Evolutionary conservation across 2,113 vertebrate genomes (phyloP).

Genomic region (Rhynchomys soricoides): DNA sequence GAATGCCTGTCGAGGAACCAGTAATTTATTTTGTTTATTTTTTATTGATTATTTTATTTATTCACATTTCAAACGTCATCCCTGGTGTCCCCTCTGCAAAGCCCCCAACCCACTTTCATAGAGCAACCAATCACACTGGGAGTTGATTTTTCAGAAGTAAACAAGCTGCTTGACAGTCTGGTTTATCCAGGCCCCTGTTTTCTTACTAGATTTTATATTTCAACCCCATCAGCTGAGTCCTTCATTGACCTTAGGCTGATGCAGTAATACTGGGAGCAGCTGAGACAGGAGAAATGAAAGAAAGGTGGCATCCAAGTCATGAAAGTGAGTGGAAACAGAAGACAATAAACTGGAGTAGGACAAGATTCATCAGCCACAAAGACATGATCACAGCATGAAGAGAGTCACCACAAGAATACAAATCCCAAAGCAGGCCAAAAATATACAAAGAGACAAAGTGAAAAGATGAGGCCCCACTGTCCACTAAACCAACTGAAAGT

Average conservation of each 20-base stretch:
- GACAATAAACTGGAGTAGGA: constrained; percentile 20
- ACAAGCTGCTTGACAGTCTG: background rate
- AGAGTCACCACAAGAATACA: background rate
- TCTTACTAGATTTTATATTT: constrained; percentile 6
- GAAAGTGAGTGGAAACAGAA: constrained; percentile 10
- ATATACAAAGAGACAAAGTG: constrained; percentile 23
- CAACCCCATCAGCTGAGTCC: background rate
- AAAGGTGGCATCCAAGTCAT: constrained; percentile 34
- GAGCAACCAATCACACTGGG: background rate
- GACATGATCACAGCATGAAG: background rate
- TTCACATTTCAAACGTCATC: too few relatives aligned
- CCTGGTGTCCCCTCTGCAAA: too few relatives aligned
- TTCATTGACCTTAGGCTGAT: background rate
- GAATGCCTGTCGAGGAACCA: background rate
- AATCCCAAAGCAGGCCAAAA: background rate
- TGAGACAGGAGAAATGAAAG: background rate
- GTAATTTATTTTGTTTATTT: background rate
- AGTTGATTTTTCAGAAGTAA: constrained; percentile 20
- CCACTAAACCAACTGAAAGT: constrained; percentile 24
- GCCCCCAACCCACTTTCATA: too few relatives aligned
- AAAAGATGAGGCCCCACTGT: background rate
- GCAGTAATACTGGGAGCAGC: constrained; percentile 32
- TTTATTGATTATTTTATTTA: too few relatives aligned
- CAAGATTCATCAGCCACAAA: constrained; percentile 35
- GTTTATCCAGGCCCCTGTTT: background rate